Percentiles rank a stretch among this genome's conserved stretches.
These are phyloP conservation scores for Luscinia luscinia DNA, from an alignment of 2,797 vertebrate species.

Conservation along the genomic window DNA sequence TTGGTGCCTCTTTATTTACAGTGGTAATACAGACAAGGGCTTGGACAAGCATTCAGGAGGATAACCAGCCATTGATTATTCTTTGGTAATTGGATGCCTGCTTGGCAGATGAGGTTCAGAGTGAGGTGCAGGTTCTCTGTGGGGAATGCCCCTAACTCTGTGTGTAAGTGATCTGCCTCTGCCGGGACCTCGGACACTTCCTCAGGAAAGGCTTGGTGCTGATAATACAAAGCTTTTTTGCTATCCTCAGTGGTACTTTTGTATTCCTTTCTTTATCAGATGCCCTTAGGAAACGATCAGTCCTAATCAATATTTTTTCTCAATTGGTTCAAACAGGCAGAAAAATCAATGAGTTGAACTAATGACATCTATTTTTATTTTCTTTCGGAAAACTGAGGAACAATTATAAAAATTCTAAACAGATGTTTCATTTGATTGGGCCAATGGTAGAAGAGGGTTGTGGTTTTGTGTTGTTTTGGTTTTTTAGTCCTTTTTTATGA, in stretches of 20 bases:
- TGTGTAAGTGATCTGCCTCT: constrained; percentile 49
- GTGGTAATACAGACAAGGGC: neutral
- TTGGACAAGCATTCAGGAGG: constrained; percentile 4
- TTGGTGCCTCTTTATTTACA: neutral
- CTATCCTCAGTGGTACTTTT: constrained; percentile 69
- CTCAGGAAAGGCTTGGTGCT: constrained; percentile 51
- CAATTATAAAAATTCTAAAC: constrained; percentile 52
- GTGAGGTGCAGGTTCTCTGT: constrained; percentile 26
- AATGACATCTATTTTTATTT: constrained; percentile 79
- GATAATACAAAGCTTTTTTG: constrained; percentile 60
- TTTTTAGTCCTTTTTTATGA: neutral
- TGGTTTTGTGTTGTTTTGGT: neutral
- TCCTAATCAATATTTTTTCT: constrained; percentile 82
- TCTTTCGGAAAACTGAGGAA: constrained; percentile 27
- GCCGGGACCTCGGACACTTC: constrained; percentile 67
- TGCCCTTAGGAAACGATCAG: constrained; percentile 81
- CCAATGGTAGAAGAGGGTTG: neutral
- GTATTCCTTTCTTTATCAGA: constrained; percentile 73
- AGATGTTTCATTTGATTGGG: constrained; percentile 26
- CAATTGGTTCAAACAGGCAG: constrained; percentile 73
- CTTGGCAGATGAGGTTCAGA: constrained; percentile 70
- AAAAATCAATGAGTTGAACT: constrained; percentile 81
- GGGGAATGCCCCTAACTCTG: constrained; percentile 57
- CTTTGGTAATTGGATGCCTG: constrained; percentile 69
- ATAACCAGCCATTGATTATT: constrained; percentile 67